phyloP scores from a whole-genome alignment of 2,888 invertebrate genomes.

The Rotaria sp. region DNA sequence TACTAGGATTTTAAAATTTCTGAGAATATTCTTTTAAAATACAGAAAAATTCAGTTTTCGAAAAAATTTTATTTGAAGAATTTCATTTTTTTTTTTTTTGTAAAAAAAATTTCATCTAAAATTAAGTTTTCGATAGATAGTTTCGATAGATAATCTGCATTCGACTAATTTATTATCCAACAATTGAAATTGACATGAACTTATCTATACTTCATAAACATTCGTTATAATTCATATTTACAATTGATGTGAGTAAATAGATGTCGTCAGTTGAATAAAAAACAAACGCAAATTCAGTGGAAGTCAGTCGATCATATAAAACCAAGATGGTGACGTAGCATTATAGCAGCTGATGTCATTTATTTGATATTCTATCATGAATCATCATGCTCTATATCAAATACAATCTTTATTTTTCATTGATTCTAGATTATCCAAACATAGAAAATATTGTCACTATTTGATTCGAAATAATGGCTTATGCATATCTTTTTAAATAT shows the following conservation, averaged over 20 bases:
- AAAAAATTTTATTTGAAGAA: too few relatives aligned
- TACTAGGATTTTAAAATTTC: too few relatives aligned
- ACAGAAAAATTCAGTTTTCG: too few relatives aligned
- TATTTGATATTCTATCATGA: not conserved
- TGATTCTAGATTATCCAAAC: not conserved
- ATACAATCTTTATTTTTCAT: not conserved
- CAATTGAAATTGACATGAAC: too few relatives aligned
- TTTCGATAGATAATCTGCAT: too few relatives aligned
- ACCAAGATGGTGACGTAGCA: not conserved
- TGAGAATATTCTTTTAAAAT: too few relatives aligned
- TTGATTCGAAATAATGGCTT: conserved; percentile 68
- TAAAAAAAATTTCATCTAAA: too few relatives aligned
- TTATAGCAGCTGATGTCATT: not conserved
- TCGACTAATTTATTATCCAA: too few relatives aligned
- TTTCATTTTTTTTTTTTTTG: too few relatives aligned
- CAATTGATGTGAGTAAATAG: not conserved
- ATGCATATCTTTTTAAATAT: conserved; percentile 98
- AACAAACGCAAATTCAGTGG: not conserved
- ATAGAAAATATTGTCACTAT: conserved; percentile 60
- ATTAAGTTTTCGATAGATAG: too few relatives aligned
- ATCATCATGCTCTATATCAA: not conserved
- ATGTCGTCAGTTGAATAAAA: not conserved
- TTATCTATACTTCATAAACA: too few relatives aligned
- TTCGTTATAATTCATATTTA: too few relatives aligned
- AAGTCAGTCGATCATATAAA: not conserved